Evolutionary conservation across 2,113 vertebrate genomes (phyloP).

Genomic region (Craseonycteris thonglongyai): DNA sequence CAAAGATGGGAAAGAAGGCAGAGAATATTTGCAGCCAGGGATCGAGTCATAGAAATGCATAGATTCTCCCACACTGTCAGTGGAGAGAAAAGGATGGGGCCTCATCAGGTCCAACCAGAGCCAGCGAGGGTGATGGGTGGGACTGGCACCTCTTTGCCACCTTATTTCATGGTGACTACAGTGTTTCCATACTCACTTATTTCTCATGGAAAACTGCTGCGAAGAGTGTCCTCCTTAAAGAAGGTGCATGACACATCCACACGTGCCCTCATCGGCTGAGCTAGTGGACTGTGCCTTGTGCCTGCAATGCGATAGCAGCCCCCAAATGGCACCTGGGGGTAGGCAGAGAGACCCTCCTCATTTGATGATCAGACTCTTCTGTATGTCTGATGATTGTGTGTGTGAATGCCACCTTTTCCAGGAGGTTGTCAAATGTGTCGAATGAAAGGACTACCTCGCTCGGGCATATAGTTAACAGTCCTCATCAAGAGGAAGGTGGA

Average conservation of each 20-base stretch:
- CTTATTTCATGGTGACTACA: neutral
- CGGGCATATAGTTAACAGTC: neutral
- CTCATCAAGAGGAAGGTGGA: neutral
- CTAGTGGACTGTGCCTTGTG: no score
- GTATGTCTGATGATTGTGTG: neutral
- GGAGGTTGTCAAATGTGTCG: neutral
- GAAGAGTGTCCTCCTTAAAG: neutral
- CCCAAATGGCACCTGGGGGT: neutral
- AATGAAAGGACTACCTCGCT: neutral
- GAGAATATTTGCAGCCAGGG: neutral
- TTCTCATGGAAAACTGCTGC: neutral
- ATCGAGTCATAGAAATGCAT: neutral
- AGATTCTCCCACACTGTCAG: neutral
- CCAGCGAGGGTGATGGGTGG: neutral
- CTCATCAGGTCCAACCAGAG: neutral
- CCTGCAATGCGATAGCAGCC: neutral
- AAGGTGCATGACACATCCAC: neutral
- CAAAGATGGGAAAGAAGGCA: neutral
- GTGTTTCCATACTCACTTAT: neutral
- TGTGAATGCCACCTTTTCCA: neutral
- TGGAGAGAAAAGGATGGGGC: neutral
- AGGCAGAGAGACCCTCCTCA: neutral
- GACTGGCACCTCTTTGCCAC: neutral
- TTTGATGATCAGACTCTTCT: neutral
- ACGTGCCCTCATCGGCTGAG: neutral